Evolutionary conservation across 2,888 invertebrate genomes (phyloP).

Genomic region (Alentia gelatinosa): DNA sequence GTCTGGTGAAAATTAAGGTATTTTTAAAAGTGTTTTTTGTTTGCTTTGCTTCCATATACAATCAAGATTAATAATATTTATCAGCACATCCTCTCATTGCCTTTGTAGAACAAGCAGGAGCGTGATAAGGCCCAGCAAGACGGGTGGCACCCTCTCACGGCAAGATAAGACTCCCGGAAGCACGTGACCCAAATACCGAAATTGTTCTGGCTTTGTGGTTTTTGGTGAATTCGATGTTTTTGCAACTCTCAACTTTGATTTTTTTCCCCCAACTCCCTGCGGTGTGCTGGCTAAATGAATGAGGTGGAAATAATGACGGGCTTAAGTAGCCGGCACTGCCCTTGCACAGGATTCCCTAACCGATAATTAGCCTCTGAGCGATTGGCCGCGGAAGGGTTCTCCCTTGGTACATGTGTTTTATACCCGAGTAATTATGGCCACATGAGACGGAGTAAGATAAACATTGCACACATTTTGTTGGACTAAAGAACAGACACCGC

Average conservation of each 20-base stretch:
- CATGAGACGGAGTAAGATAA: not conserved
- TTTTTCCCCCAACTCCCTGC: not conserved
- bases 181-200: not conserved
- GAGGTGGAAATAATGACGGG: constrained; percentile 29
- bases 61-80: no score
- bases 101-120: no score
- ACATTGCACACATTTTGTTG: not conserved
- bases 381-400: not conserved
- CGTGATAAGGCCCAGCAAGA: no score
- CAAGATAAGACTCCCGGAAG: not conserved
- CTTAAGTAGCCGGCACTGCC: not conserved
- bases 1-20: no score
- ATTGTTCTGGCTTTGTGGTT: constrained; percentile 3
- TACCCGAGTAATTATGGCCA: not conserved
- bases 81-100: no score
- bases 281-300: constrained; percentile 11
- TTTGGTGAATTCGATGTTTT: not conserved
- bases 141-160: no score
- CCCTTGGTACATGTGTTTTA: not conserved
- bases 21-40: no score
- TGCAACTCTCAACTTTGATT: not conserved
- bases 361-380: not conserved
- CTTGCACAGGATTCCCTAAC: not conserved
- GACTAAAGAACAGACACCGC: not conserved
- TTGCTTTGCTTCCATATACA: no score